Conservation (phyloP, 2,113 vertebrate genomes). For the Onychostruthus taczanowskii region DNA sequence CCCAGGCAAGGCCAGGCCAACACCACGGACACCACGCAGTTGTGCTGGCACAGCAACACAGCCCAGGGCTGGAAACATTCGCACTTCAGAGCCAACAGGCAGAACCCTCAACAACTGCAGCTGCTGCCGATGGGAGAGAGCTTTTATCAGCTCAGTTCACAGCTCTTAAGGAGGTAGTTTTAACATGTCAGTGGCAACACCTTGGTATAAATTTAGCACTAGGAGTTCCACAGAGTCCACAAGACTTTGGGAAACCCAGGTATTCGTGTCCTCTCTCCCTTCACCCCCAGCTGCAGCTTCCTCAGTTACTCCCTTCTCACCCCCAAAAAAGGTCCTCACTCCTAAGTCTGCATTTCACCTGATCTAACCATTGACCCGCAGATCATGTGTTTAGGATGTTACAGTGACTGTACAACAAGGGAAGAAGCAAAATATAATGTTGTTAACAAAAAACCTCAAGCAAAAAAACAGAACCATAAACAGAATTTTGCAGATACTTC, state of each 20-base stretch:
- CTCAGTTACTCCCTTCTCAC: background rate
- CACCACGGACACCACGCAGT: background rate
- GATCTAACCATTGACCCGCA: background rate
- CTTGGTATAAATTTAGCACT: background rate
- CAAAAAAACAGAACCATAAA: background rate
- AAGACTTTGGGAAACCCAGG: background rate
- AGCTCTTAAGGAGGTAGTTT: background rate
- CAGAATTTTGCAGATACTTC: background rate
- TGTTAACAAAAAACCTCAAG: background rate
- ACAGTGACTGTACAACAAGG: background rate
- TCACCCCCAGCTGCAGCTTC: background rate
- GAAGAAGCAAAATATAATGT: background rate
- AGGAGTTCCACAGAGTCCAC: background rate
- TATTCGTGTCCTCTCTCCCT: background rate
- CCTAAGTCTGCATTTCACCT: background rate
- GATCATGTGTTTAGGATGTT: background rate
- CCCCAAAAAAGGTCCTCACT: background rate
- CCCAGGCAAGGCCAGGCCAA: background rate
- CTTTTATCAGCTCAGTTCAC: background rate
- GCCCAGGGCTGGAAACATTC: background rate
- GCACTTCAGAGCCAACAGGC: accelerated
- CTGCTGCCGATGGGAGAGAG: background rate
- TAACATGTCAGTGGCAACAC: background rate
- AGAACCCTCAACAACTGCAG: background rate
- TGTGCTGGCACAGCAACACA: background rate